Conservation (phyloP, 2,113 vertebrate genomes). For the Willisornis vidua region DNA sequence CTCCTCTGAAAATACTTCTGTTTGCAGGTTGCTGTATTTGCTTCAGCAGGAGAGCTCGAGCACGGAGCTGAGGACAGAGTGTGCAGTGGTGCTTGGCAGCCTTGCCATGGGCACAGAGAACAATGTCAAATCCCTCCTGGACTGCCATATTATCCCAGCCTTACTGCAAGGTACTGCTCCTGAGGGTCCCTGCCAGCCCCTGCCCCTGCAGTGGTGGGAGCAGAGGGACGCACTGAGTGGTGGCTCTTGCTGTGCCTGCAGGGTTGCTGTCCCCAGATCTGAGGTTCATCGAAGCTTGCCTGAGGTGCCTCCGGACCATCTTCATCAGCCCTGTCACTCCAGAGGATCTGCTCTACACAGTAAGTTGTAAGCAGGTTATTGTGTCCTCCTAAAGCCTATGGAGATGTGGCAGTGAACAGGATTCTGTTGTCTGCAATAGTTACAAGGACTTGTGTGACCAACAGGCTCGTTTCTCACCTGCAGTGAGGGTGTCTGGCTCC, state of each 20-base stretch:
- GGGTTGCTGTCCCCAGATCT: slow-evolving; percentile 91
- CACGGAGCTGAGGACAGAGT: slow-evolving; percentile 91
- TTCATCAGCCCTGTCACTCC: slow-evolving; percentile 98
- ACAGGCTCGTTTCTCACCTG: neutral
- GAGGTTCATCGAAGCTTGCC: slow-evolving; percentile 95
- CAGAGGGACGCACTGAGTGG: neutral
- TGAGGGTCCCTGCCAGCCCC: neutral
- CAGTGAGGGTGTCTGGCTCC: fast-evolving
- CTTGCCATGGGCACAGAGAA: slow-evolving; percentile 99
- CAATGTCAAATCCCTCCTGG: slow-evolving; percentile 98
- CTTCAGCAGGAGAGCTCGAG: slow-evolving; percentile 95
- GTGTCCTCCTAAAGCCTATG: neutral
- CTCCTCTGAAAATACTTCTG: slow-evolving; percentile 3
- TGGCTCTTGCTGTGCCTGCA: slow-evolving; percentile 48
- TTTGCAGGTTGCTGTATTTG: slow-evolving; percentile 91
- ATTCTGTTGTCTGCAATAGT: neutral
- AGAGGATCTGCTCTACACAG: slow-evolving; percentile 97
- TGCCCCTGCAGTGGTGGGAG: neutral
- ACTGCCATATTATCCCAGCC: slow-evolving; percentile 98
- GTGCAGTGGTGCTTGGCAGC: slow-evolving; percentile 95
- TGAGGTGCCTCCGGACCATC: slow-evolving; percentile 94
- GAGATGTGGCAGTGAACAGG: neutral
- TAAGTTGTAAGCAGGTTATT: slow-evolving; percentile 73
- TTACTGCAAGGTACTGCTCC: slow-evolving; percentile 89
- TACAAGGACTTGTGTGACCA: neutral